Percentiles rank a stretch among this genome's conserved stretches.
Evolutionary conservation across 2,113 vertebrate genomes (phyloP).

Genomic region (Mus pahari): DNA sequence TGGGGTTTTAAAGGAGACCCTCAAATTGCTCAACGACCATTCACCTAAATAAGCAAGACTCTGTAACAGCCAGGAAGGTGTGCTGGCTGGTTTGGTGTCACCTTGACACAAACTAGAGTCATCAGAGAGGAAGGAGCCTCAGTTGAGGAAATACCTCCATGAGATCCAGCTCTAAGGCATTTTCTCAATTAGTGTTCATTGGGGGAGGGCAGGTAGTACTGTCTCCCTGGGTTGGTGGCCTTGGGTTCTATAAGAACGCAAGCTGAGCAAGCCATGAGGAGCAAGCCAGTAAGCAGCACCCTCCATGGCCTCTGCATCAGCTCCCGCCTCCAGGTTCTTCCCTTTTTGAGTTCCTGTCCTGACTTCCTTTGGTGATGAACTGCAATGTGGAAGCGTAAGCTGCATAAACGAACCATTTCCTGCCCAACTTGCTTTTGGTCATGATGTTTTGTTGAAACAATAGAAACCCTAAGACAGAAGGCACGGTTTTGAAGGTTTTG

Average conservation of each 20-base stretch:
- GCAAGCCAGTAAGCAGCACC: neutral
- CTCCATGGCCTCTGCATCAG: neutral
- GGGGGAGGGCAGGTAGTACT: too few species aligned
- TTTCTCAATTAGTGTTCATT: neutral
- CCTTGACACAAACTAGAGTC: neutral
- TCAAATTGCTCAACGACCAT: conserved; percentile 63
- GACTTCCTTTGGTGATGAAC: neutral
- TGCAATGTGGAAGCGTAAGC: neutral
- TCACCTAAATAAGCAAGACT: conserved; percentile 79
- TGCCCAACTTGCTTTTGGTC: neutral
- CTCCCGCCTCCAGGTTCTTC: neutral
- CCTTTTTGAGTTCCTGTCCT: neutral
- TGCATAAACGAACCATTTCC: neutral
- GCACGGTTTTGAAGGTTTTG: conserved; percentile 61
- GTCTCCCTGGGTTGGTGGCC: neutral
- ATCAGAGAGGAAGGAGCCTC: neutral
- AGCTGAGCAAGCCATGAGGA: neutral
- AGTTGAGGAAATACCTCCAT: neutral
- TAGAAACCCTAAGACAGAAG: conserved; percentile 7
- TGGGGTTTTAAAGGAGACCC: conserved; percentile 33
- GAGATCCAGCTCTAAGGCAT: neutral
- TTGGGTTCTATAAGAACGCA: neutral
- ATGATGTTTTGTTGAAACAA: neutral
- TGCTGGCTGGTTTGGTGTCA: neutral
- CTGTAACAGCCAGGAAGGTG: conserved; percentile 55